Evolutionary conservation across 1,140 invertebrate genomes (phyloP), one percentile per base, ranked within the genome.

Genomic region (Riptortus pedestris): DNA sequence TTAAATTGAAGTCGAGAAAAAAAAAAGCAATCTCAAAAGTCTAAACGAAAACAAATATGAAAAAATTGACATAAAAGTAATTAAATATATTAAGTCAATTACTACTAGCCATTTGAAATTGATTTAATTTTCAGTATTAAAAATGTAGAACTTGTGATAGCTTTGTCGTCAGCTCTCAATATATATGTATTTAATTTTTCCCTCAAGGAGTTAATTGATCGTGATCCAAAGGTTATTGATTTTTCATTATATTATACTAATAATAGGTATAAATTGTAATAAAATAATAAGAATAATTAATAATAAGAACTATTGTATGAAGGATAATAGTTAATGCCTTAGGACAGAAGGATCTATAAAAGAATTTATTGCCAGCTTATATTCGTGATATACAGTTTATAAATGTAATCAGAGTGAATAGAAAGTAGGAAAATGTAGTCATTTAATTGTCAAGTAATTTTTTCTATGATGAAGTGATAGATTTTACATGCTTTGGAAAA

Each of bases 21-120:
- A 38, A 7, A 14, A 7, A 38, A 38, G n/a, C n/a, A n/a, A n/a
- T n/a, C n/a, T n/a, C n/a, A n/a, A n/a, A n/a, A n/a, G n/a, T n/a
- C n/a, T n/a, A n/a, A n/a, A n/a, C n/a, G n/a, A n/a, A n/a, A n/a
- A n/a, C n/a, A n/a, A n/a, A n/a, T n/a, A 11, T 18, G 38, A 43
- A 61, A 61, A 48, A 62, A 62, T 62, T 62, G 61, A 31, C 61
- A 48, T 51, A 22, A 26, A 62, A 62, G 61, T 62, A 62, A 62
- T 62, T n/a, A 62, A 62, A 24, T 31, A 26, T 26, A 61, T 26
- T 12, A 16, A 26, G 61, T 62, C 61, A 62, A 62, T 62, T 62
- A 62, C 47, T 48, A 26, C 20, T 62, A 48, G 47, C 38, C 18
- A 48, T 27, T 48, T 27, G 45, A 62, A 31, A 12, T 26, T 60